Conservation (phyloP, 1,140 invertebrate species). For the Nebria ingens region DNA sequence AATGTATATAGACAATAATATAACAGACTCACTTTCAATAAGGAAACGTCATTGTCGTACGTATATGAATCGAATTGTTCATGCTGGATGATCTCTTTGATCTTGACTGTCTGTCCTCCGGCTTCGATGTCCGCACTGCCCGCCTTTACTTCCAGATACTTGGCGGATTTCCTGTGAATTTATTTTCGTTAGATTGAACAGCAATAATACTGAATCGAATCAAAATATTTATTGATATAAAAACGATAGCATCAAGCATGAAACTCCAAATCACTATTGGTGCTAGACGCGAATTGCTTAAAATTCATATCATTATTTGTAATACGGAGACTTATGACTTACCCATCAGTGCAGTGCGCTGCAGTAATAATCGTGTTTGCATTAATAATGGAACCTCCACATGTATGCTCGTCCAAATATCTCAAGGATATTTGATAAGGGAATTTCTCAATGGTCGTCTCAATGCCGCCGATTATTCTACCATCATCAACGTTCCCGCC, state of each 20-base stretch:
- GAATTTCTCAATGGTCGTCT: conserved; percentile 36
- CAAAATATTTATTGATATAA: neutral
- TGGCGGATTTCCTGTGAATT: neutral
- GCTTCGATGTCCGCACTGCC: neutral
- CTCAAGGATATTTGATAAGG: conserved; percentile 44
- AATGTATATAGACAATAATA: too few relatives aligned
- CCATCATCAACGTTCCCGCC: too few relatives aligned
- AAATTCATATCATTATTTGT: neutral
- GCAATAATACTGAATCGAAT: too few relatives aligned
- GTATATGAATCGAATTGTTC: neutral
- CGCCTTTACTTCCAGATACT: neutral
- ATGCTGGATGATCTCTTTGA: conserved; percentile 3
- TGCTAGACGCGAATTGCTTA: neutral
- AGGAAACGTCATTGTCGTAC: neutral
- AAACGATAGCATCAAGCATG: neutral
- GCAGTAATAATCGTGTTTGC: conserved; percentile 37
- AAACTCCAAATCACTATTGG: neutral
- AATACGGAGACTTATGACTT: neutral
- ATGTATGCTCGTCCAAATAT: conserved; percentile 33
- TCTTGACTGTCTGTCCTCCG: neutral
- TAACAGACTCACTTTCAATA: too few relatives aligned
- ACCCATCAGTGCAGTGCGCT: conserved; percentile 32
- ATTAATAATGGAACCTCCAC: conserved; percentile 38
- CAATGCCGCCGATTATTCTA: conserved; percentile 36
- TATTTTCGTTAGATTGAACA: neutral